A percentile compares a stretch with the other conserved stretches of the same genome.
Conservation (phyloP, 2,113 vertebrate species). For the Genyomyrus donnyi region DNA sequence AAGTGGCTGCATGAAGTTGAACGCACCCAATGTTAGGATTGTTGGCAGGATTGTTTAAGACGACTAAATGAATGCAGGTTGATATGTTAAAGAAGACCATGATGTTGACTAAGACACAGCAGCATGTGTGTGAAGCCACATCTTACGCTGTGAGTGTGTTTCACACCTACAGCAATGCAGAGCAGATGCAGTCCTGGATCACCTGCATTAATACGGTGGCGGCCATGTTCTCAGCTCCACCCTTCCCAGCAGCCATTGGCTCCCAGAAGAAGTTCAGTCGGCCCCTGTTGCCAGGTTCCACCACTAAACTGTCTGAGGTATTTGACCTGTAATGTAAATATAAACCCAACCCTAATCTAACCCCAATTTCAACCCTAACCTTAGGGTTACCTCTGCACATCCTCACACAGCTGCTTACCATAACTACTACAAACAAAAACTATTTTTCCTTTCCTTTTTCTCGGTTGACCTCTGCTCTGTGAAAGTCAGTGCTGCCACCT, state of each 20-base stretch:
- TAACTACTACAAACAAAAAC: neutral
- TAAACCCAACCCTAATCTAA: neutral
- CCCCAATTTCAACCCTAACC: neutral
- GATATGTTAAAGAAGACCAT: neutral
- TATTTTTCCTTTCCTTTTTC: neutral
- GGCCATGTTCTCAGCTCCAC: constrained; percentile 91
- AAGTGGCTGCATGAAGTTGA: no score
- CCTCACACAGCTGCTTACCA: neutral
- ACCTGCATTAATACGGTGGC: constrained; percentile 94
- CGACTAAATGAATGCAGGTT: neutral
- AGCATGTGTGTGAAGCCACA: neutral
- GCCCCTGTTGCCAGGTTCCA: constrained; percentile 82
- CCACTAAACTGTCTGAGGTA: constrained; percentile 86
- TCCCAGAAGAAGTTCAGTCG: constrained; percentile 94
- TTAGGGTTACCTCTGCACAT: neutral
- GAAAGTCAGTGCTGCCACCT: neutral
- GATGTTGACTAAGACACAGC: neutral
- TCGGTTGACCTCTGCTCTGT: neutral
- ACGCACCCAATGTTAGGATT: neutral
- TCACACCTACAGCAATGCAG: constrained; percentile 62
- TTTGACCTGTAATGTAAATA: neutral
- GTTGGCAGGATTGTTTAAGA: neutral
- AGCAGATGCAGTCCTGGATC: constrained; percentile 99
- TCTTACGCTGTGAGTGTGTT: neutral
- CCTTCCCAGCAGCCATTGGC: constrained; percentile 92